Evolutionary conservation across 1,140 invertebrate genomes (phyloP).

Genomic region (Oryzaephilus surinamensis): DNA sequence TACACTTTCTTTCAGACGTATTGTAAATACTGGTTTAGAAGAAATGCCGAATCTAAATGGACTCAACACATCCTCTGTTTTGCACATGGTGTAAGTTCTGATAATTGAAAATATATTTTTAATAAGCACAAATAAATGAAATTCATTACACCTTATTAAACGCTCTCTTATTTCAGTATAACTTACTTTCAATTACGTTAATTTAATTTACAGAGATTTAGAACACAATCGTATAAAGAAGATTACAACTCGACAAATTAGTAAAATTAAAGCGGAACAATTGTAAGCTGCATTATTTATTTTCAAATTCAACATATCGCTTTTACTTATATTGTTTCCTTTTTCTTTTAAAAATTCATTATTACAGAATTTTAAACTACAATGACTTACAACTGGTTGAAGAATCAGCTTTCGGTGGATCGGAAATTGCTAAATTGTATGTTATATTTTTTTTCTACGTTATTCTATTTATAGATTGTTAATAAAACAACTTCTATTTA

Average conservation of each 20-base stretch:
- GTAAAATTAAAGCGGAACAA: slow-evolving; percentile 41
- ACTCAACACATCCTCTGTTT: slow-evolving; percentile 39
- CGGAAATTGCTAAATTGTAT: slow-evolving; percentile 55
- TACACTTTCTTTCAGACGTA: slow-evolving; percentile 37
- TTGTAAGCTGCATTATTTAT: slow-evolving; percentile 39
- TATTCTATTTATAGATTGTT: neutral
- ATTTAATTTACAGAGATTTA: slow-evolving; percentile 40
- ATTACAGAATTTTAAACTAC: slow-evolving; percentile 46
- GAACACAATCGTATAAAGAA: slow-evolving; percentile 45
- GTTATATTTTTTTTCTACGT: slow-evolving; percentile 26
- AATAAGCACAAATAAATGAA: neutral
- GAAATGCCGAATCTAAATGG: slow-evolving; percentile 41
- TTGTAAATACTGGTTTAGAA: slow-evolving; percentile 47
- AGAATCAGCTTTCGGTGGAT: slow-evolving; percentile 50
- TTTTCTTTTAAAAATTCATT: too few relatives aligned
- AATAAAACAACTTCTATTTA: slow-evolving; percentile 1
- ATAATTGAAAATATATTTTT: neutral
- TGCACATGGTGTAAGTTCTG: slow-evolving; percentile 50
- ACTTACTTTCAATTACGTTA: slow-evolving; percentile 1
- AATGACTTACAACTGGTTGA: slow-evolving; percentile 52
- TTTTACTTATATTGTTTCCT: neutral
- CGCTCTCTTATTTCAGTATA: neutral
- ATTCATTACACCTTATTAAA: neutral
- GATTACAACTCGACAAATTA: slow-evolving; percentile 38
- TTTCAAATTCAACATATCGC: neutral